Percentiles rank a stretch among this genome's conserved stretches.
Evolutionary conservation across 1,140 invertebrate species (phyloP).

Genomic region (Eueides isabella): DNA sequence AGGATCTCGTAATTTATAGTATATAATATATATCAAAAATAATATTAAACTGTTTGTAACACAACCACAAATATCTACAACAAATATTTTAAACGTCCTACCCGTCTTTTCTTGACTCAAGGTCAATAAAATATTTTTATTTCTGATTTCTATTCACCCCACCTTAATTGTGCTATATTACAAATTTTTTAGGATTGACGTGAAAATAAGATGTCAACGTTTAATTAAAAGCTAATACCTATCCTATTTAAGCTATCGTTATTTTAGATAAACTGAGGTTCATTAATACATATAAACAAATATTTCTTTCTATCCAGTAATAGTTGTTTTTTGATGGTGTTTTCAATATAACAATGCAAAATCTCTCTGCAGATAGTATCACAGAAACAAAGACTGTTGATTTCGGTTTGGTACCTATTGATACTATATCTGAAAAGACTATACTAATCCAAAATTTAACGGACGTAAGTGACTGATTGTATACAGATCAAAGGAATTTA

Average conservation of each 20-base stretch:
- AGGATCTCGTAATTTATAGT: too few relatives aligned
- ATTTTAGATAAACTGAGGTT: background rate
- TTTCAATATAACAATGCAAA: constrained; percentile 43
- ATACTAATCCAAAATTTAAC: constrained; percentile 58
- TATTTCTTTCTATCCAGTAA: background rate
- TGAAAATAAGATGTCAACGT: background rate
- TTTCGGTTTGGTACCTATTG: constrained; percentile 61
- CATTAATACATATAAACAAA: background rate
- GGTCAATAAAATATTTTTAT: too few relatives aligned
- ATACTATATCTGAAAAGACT: constrained; percentile 53
- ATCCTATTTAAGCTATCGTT: too few relatives aligned
- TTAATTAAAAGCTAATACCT: background rate
- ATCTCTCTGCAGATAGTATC: constrained; percentile 55
- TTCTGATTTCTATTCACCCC: too few relatives aligned
- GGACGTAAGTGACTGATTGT: constrained; percentile 44
- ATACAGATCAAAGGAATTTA: background rate
- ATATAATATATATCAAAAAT: too few relatives aligned
- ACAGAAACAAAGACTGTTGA: constrained; percentile 54
- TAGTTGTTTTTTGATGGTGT: background rate
- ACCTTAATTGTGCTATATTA: too few relatives aligned
- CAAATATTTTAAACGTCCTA: too few relatives aligned
- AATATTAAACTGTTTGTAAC: too few relatives aligned
- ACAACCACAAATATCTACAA: too few relatives aligned
- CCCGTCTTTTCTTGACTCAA: too few relatives aligned
- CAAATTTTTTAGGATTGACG: too few relatives aligned